Evolutionary conservation across 2,888 invertebrate species (phyloP).

Genomic region (Ectemnius cavifrons): DNA sequence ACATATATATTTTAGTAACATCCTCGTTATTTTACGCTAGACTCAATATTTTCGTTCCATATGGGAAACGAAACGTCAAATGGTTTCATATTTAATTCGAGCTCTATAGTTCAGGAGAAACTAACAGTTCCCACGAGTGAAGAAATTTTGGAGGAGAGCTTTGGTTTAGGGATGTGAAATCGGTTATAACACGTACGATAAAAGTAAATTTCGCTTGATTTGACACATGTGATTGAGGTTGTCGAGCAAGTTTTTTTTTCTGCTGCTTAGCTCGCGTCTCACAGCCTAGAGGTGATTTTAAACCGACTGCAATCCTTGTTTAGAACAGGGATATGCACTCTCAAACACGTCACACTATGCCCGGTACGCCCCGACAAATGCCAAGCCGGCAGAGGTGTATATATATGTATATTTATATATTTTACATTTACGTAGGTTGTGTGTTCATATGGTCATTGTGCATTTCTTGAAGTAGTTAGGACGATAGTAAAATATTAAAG

Average conservation of each 20-base stretch:
- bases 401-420: constrained; percentile 15
- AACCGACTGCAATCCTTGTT: constrained; percentile 50
- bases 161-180: constrained; percentile 31
- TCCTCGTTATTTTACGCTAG: constrained; percentile 32
- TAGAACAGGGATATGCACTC: constrained; percentile 56
- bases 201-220: constrained; percentile 73
- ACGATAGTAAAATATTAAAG: constrained; percentile 64
- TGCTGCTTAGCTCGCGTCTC: constrained; percentile 76
- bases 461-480: constrained; percentile 7
- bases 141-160: constrained; percentile 40
- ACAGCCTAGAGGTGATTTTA: constrained; percentile 76
- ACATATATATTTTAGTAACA: constrained; percentile 51
- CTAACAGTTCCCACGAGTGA: constrained; percentile 40
- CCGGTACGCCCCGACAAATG: constrained; percentile 51
- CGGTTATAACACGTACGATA: constrained; percentile 64
- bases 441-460: constrained; percentile 14
- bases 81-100: constrained; percentile 25
- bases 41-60: constrained; percentile 32
- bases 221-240: constrained; percentile 77
- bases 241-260: constrained; percentile 73
- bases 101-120: constrained; percentile 41
- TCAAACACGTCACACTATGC: constrained; percentile 50
- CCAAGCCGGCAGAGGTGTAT: constrained; percentile 56
- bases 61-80: constrained; percentile 47
- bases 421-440: constrained; percentile 36